Evolutionary conservation across 92 coral and sea anemone genomes (phyloP), one percentile per base, ranked within the genome.

Genomic region (Paragorgia papillata): DNA sequence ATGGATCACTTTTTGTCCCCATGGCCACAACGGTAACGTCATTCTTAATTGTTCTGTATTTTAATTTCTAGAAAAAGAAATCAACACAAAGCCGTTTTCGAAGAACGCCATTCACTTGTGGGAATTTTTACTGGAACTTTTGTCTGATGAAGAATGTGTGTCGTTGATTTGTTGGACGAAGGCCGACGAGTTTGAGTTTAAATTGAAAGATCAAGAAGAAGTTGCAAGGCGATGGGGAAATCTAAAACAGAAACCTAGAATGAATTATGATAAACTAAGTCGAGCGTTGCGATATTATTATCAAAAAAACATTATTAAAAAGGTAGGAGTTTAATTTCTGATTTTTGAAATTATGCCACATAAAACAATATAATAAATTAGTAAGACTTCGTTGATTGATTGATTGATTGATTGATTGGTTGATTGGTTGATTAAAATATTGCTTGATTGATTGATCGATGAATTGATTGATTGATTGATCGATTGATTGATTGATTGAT

Each of bases 241-340:
- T 30, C 46, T 90, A 26, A 93, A 93, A 41, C 92, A 89, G 14
- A 74, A 96, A 40, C 97, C 97, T 0, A 82, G 93, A 7, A 93
- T 93, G 97, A 93, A 93, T 48, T 93, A 93, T 41, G 97, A 93
- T 56, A 93, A 93, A 73, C 87, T 93, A 27, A 93, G 97, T 53
- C 84, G 97, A 21, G 96, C 97, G 1, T 57, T 93, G 32, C 74
- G 97, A 40, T 93, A 90, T 60, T 93, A 93, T 61, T 93, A 93
- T 46, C 91, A 93, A 75, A 90, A 93, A 65, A 89, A 86, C 48
- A 93, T 93, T 37, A 90, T 93, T 21, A 88, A 90, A 73, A 93
- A 93, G 90, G 97, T 90, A 80, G 14, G 32, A 37, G 6, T 37
- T 37, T 4, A 37, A n/a, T n/a, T n/a, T n/a, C n/a, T n/a, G n/a